Base-by-base conservation (phyloP, 1,140 invertebrate species). In the Cheumatopsyche charites region DNA sequence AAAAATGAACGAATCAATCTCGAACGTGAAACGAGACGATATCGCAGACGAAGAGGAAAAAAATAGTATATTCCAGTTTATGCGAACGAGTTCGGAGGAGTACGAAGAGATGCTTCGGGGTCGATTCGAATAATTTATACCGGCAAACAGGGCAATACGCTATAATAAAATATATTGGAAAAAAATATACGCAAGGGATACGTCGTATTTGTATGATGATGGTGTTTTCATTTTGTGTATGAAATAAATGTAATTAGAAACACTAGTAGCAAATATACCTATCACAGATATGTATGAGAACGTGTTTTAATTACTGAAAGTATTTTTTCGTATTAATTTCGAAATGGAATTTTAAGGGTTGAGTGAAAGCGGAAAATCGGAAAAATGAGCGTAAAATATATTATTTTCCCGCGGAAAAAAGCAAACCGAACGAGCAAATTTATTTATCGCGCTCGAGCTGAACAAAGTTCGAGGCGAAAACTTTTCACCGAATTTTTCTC, bases 1-100 rank as follows among this genome's bases (percentile, higher is more conserved):
- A 73, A 69, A 67, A 65, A 73, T 69, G 67, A 70, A 73, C 67
- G 67, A 73, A 73, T 73, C 72, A 73, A 73, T 73, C 67, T 72
- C 66, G 49, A 36, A 36, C 17, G 62, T 25, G 15, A 43, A 62
- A 70, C 47, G 67, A 66, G 68, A 73, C 62, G 36, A 62, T 67
- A 70, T 73, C 41, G 47, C 58, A 61, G 67, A 41, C 19, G n/a
- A 15, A 4, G 25, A 2, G 25, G 21, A 17, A 23, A 21, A 58
- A 26, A 21, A 21, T 21, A n/a, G n/a, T n/a, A n/a, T n/a, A n/a
- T 58, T 13, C 13, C 13, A 49, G 11, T 58, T 58, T 26, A 13
- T 19, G 13, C 45, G 17, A 19, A 36, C 9, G 29, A 12, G 43
- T 2, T 12, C 41, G 41, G 2, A 47, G 13, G 21, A 58, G 25